Base-by-base conservation (phyloP, 2,113 vertebrate species). In the Tragulus kanchil region DNA sequence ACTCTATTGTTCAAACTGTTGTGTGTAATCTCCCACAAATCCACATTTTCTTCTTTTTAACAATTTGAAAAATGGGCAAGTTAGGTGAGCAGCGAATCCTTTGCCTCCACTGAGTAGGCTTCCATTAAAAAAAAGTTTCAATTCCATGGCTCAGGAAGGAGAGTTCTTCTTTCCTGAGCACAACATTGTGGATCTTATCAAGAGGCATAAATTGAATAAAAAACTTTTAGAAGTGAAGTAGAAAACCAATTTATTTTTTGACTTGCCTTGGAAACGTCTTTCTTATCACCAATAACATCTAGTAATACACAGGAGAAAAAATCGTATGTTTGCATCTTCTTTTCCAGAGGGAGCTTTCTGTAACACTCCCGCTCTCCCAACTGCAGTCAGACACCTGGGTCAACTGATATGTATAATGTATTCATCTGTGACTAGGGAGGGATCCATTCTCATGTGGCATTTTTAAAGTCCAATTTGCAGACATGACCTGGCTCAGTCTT, bases 181-280 rank as follows among this genome's bases (percentile, higher is more conserved):
- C 4, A 31, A 58, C 85, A 64, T 62, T 84, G 8, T 14, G 61
- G 12, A 67, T 16, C 31, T 92, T 87, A 75, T 73, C 54, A 81
- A 85, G 86, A 97, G 45, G 64, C 58, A 92, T 25, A 93, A 45
- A 93, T 81, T 65, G 45, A 92, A 90, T 64, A 25, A 81, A 16
- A 16, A 88, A 82, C 28, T 79, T 75, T 79, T 48, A 83, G 88
- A 88, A 95, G 69, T 62, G n/a, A 97, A 77, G 19, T 48, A 58
- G 69, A 89, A 94, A 96, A 90, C 17, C 58, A 96, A 92, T 93
- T 95, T 96, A 85, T 94, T 97, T 97, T 16, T 96, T 93, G 54
- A 73, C 64, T 89, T 90, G 25, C 25, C 28, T 56, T 61, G 42
- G 54, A 96, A 94, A 85, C 84, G 28, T 71, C 52, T 64, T 52